These are phyloP conservation scores for Pycnonotus jocosus DNA, from an alignment of 2,113 vertebrate genomes.

Conservation along the genomic window DNA sequence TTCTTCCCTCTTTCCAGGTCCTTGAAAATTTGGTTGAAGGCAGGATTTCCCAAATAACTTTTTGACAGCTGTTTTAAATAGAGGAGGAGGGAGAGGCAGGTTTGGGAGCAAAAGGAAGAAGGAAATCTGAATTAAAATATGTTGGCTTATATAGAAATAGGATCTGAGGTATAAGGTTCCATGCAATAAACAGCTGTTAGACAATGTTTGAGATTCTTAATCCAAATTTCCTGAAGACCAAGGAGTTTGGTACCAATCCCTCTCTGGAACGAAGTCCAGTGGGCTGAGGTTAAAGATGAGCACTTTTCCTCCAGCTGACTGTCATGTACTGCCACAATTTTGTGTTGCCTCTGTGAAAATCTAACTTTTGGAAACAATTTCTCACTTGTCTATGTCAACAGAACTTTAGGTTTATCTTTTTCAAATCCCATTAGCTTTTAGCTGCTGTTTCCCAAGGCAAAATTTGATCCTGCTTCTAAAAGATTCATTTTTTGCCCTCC, in stretches of 20 bases:
- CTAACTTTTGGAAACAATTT: not conserved
- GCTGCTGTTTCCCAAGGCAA: not conserved
- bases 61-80: constrained; percentile 1
- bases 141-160: not conserved
- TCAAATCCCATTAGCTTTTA: not conserved
- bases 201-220: not conserved
- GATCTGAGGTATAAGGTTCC: not conserved
- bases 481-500: not conserved
- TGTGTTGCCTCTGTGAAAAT: not conserved
- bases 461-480: not conserved
- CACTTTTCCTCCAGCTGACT: not conserved
- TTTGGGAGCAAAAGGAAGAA: not conserved
- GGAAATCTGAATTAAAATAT: not conserved
- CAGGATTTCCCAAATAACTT: not conserved
- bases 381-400: not conserved
- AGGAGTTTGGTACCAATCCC: not conserved
- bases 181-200: not conserved
- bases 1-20: not conserved
- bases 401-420: not conserved
- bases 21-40: not conserved
- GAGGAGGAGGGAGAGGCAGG: not conserved
- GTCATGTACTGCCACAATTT: not conserved
- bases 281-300: not conserved
- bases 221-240: not conserved
- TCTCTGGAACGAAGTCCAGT: not conserved